Percentiles rank a stretch among this genome's conserved stretches.
Conservation (phyloP, 1,140 invertebrate species). For the Temnothorax longispinosus region DNA sequence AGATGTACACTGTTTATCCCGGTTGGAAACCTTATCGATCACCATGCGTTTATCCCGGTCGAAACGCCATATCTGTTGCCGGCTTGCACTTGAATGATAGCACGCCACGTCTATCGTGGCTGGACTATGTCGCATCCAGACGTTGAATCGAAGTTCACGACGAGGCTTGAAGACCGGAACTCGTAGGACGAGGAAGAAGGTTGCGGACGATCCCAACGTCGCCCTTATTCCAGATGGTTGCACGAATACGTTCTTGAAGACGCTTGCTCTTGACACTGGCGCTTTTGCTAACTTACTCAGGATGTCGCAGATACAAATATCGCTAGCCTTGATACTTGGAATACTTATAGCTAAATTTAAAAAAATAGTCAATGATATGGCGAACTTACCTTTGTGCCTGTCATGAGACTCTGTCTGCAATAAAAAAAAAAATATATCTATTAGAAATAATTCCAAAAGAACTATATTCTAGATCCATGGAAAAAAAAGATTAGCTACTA, state of each 20-base stretch:
- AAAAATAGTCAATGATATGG: conserved; percentile 30
- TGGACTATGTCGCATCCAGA: conserved; percentile 53
- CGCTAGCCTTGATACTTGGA: conserved; percentile 62
- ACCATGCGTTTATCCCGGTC: conserved; percentile 39
- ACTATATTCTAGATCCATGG: background rate
- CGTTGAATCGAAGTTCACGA: conserved; percentile 45
- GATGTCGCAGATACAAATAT: conserved; percentile 62
- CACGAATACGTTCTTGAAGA: conserved; percentile 50
- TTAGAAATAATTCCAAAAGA: conserved; percentile 26
- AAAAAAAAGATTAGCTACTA: too few relatives aligned
- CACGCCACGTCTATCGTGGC: conserved; percentile 42
- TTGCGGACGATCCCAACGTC: conserved; percentile 41
- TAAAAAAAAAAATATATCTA: conserved; percentile 12
- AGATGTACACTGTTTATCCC: conserved; percentile 56
- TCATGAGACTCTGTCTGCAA: conserved; percentile 81
- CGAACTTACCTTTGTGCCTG: conserved; percentile 83
- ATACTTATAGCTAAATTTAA: conserved; percentile 39
- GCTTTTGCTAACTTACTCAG: conserved; percentile 65
- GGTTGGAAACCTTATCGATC: conserved; percentile 63
- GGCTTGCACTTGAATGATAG: conserved; percentile 48
- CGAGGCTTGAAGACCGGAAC: conserved; percentile 37
- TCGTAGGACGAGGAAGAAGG: conserved; percentile 37
- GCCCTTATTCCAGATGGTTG: conserved; percentile 52
- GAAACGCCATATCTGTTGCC: conserved; percentile 59
- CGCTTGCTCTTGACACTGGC: conserved; percentile 67